Base-by-base conservation (phyloP, 2,888 invertebrate genomes). In the Gymnoscelis rufifasciata region DNA sequence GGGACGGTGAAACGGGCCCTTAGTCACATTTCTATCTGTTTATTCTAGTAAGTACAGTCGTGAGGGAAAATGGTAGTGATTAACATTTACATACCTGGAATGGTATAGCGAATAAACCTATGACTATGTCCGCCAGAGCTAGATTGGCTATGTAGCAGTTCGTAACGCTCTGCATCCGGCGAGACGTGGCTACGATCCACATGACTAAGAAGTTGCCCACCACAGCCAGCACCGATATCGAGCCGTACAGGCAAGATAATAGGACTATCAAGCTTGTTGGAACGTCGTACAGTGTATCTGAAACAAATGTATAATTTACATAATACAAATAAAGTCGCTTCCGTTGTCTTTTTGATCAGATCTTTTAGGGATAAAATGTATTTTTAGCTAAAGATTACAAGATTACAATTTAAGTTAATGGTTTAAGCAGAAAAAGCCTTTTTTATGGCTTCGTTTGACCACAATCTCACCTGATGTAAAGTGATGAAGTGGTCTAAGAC, bases 81-180 rank as follows among this genome's bases (percentile, higher is more conserved):
- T 35, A 10, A 19, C 2, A 19, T 3, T 35, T 15, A 68, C 78
- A 77, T 68, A 86, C 87, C 71, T 88, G 87, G 86, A 96, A 96
- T 56, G 96, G 96, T 71, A 95, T 94, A 52, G 94, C 93, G 71
- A 96, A 95, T 60, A 95, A 87, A 48, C 94, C 95, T 68, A 96
- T 95, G 54, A 95, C 92, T 66, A 96, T 94, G 73, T 96, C 96
- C 13, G 95, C 95, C 56, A 94, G 83, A 1, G 96, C 95, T 71
- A 96, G 86, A 82, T 96, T 96, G 10, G 94, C 93, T 60, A 96
- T 95, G 78, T 94, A 95, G 78, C 93, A 93, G 77, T 95, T 95
- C 33, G 95, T 96, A 57, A 93, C 94, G 52, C 93, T 95, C 63
- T 94, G 87, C 95, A 95, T 95, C 54, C 93, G 90, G 24, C 91